Base-by-base conservation (phyloP, 2,888 invertebrate species). In the Meghimatium bilineatum region DNA sequence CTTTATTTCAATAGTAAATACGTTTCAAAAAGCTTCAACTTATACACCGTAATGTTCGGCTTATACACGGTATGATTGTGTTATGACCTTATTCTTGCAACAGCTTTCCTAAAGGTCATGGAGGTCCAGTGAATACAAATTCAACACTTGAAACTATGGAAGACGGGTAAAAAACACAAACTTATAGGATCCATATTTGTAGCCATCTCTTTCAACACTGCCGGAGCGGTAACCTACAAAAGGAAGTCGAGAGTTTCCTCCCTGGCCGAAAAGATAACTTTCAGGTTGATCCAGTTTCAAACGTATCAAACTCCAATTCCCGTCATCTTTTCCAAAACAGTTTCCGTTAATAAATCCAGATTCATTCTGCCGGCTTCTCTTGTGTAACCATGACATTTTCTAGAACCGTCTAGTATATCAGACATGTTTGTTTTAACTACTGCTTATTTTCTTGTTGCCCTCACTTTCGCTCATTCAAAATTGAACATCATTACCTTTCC, bases 381-480 rank as follows among this genome's bases (percentile, higher is more conserved):
- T 77, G 77, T 77, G 77, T 36, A 66, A 77, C 77, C 32, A 66
- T 77, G 77, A 77, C 77, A 77, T 77, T 77, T 66, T 60, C 38
- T 32, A 77, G 36, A 77, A 71, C 36, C 63, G 12, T 77, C 38
- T 77, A 63, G 23, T 6, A n/a, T 38, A 77, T 66, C 63, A 63
- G 77, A 63, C 20, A 38, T 77, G 66, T 77, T 77, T 77, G 77
- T 77, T 77, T 77, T 77, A 66, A 77, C 77, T 77, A 44, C n/a
- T 44, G 77, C 77, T 77, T 77, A 77, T 77, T 66, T 77, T 77
- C 77, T 20, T 77, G 8, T 38, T 29, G 14, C 60, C 77, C 66
- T 66, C 66, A 60, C 66, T 36, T 36, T n/a, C 2, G 66, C 32
- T 77, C 36, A 63, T 77, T 77, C 63, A 63, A 77, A 77, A 66